A percentile compares a stretch with the other conserved stretches of the same genome.
These are phyloP conservation scores for Xestia xanthographa DNA, from an alignment of 2,888 invertebrate genomes.

Conservation along the genomic window DNA sequence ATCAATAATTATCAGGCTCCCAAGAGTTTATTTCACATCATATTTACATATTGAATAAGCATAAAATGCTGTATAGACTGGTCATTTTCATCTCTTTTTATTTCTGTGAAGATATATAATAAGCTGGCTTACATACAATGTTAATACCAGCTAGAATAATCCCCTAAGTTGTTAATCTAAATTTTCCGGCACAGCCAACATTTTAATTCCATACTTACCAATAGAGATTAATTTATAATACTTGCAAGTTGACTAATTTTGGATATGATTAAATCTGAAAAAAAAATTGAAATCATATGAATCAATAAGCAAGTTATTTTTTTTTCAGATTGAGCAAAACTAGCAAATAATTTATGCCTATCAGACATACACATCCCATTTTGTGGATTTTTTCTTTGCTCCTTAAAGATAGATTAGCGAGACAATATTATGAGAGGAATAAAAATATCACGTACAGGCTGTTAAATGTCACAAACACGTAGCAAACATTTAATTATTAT, in stretches of 20 bases:
- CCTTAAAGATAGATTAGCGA: constrained; percentile 53
- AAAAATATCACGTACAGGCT: constrained; percentile 62
- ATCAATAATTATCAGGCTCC: constrained; percentile 67
- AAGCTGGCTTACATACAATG: constrained; percentile 39
- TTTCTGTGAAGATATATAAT: constrained; percentile 30
- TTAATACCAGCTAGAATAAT: constrained; percentile 54
- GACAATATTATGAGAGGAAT: constrained; percentile 59
- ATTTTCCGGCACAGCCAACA: constrained; percentile 83
- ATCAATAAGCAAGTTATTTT: constrained; percentile 51
- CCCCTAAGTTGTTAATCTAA: constrained; percentile 64
- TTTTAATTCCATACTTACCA: constrained; percentile 81
- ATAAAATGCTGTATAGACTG: constrained; percentile 64
- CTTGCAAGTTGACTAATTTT: constrained; percentile 70
- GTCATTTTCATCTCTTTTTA: constrained; percentile 55
- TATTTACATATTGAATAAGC: constrained; percentile 70
- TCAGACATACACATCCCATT: constrained; percentile 33
- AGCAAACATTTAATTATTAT: constrained; percentile 68
- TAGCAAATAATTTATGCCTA: constrained; percentile 52
- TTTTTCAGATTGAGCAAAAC: constrained; percentile 61
- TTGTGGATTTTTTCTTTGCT: constrained; percentile 15
- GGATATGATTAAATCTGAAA: constrained; percentile 62
- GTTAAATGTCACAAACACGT: constrained; percentile 66
- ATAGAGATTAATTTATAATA: constrained; percentile 76
- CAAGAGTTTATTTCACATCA: constrained; percentile 56
- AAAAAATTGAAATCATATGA: constrained; percentile 53